Conservation (phyloP, 2,797 vertebrate species). For the Lutjanus campechanus region DNA sequence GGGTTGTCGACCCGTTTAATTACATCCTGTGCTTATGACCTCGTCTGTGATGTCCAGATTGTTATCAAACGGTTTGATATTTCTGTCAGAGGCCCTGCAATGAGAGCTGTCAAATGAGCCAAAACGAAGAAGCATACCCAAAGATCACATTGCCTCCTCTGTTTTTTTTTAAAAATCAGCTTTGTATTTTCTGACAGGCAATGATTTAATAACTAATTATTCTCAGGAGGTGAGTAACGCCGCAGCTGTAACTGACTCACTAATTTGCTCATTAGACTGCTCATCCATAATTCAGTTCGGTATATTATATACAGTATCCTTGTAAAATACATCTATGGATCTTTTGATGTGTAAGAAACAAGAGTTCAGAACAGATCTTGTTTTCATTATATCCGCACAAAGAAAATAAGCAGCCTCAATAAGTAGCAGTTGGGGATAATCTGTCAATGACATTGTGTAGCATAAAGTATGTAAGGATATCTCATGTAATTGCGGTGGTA, state of each 20-base stretch:
- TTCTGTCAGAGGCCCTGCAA: constrained; percentile 22
- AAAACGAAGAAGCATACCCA: neutral
- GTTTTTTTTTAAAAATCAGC: no score
- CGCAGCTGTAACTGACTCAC: constrained; percentile 30
- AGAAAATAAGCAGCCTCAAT: constrained; percentile 20
- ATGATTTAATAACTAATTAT: constrained; percentile 18
- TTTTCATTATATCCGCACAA: constrained; percentile 1
- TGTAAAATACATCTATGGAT: constrained; percentile 3
- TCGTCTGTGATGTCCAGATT: constrained; percentile 40
- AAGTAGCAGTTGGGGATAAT: constrained; percentile 37
- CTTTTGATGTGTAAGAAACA: constrained; percentile 21
- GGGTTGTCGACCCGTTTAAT: constrained; percentile 25
- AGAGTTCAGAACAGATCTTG: constrained; percentile 19
- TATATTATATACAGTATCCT: constrained; percentile 6
- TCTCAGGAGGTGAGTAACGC: constrained; percentile 20
- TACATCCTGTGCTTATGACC: constrained; percentile 30
- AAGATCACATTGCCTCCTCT: neutral
- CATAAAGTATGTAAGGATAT: constrained; percentile 26
- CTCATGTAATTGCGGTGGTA: constrained; percentile 51
- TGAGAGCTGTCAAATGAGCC: neutral
- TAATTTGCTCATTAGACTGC: constrained; percentile 39
- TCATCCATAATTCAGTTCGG: constrained; percentile 40
- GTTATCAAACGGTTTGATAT: constrained; percentile 35
- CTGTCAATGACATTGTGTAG: constrained; percentile 44
- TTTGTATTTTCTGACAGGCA: constrained; percentile 13